A percentile compares a stretch with the other conserved stretches of the same genome.
Evolutionary conservation across 1,140 invertebrate genomes (phyloP).

Genomic region (Vanessa atalanta): DNA sequence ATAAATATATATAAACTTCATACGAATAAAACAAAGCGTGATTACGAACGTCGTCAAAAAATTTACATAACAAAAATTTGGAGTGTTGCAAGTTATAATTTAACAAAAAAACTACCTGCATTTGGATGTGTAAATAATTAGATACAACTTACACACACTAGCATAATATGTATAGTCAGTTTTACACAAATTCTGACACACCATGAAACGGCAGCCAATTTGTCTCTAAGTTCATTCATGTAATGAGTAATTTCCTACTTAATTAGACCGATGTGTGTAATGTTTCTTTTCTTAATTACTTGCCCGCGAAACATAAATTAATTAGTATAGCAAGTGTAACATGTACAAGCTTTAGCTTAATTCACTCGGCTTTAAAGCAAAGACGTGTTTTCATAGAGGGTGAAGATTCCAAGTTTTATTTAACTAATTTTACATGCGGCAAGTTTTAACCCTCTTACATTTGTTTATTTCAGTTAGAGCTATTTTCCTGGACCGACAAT

Average conservation of each 20-base stretch:
- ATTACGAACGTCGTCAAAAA: too few relatives aligned
- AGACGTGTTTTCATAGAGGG: constrained; percentile 69
- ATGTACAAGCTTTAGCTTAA: constrained; percentile 56
- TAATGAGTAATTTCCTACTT: neutral
- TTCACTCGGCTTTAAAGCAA: constrained; percentile 70
- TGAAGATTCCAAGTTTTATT: constrained; percentile 65
- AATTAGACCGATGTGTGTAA: neutral
- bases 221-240: neutral
- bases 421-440: constrained; percentile 72
- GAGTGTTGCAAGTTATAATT: too few relatives aligned
- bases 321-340: constrained; percentile 65
- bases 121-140: too few relatives aligned
- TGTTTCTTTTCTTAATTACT: constrained; percentile 58
- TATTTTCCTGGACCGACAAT: too few relatives aligned
- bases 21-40: too few relatives aligned
- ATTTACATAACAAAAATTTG: too few relatives aligned
- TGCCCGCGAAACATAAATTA: constrained; percentile 60
- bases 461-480: too few relatives aligned
- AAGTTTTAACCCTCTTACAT: constrained; percentile 62
- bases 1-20: too few relatives aligned
- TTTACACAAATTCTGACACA: too few relatives aligned
- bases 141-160: too few relatives aligned
- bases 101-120: too few relatives aligned
- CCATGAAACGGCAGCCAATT: neutral
- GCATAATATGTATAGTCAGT: too few relatives aligned